phyloP scores from a whole-genome alignment of 2,888 invertebrate species.

The Zygogramma bicolorata region DNA sequence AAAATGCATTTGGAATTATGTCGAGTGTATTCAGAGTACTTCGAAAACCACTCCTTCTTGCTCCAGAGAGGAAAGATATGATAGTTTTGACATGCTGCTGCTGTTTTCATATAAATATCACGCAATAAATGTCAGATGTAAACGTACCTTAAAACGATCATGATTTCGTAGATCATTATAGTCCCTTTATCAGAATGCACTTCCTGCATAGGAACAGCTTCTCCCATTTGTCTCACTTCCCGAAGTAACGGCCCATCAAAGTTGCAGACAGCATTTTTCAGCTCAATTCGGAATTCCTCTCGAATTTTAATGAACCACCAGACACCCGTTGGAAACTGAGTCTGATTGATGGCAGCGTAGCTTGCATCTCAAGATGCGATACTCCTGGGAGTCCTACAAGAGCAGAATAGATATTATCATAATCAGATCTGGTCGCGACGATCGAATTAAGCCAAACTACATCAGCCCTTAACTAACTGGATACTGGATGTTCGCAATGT shows the following conservation, averaged over 20 bases:
- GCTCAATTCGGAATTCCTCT: neutral
- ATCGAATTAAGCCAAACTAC: constrained; percentile 64
- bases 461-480: constrained; percentile 64
- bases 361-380: constrained; percentile 11
- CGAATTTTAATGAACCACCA: neutral
- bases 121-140: no score
- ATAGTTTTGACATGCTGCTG: no score
- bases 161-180: no score
- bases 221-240: neutral
- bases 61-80: no score
- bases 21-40: no score
- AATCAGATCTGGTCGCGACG: constrained; percentile 63
- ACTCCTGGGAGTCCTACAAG: constrained; percentile 27
- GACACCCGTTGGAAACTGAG: neutral
- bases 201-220: neutral
- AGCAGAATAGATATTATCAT: constrained; percentile 62
- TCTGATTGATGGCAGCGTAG: neutral
- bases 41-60: no score
- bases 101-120: no score
- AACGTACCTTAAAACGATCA: no score
- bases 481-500: constrained; percentile 60
- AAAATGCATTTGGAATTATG: no score
- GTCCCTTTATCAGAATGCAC: no score
- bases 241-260: neutral
- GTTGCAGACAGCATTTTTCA: neutral